Evolutionary conservation across 1,140 invertebrate genomes (phyloP), one percentile per base, ranked within the genome.

Genomic region (Lerema accius): DNA sequence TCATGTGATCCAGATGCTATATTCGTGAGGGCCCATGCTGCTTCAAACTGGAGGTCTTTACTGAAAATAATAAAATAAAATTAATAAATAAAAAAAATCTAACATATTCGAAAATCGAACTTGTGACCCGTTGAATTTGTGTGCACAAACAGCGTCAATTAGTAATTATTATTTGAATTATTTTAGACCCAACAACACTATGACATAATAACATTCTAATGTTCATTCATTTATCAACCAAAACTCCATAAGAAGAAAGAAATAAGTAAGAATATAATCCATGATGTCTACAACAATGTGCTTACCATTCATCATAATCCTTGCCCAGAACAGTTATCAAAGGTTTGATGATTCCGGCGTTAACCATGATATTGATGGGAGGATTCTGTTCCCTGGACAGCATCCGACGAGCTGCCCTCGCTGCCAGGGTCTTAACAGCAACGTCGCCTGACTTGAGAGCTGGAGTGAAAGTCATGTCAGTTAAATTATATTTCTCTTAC

Each of bases 11-110:
- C 98, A 0, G 97, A 99, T 7, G 99, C 98, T 68, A 99, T 98
- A 81, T 99, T 99, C 26, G 99, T 99, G 14, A 99, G 87, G 0
- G 98, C 98, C 99, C 99, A 99, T 0, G 98, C 96, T 17, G 98
- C 96, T 92, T 99, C 99, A 92, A 99, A 99, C 87, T 99, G 98
- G 6, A 99, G 89, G 48, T 94, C 92, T n/a, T 96, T 91, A 73
- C 97, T 98, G 80, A 7, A 92, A 92, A 42, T 13, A 65, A 62
- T 37, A 37, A 0, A 37, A 37, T 37, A 7, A 23, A 23, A 23
- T 23, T 5, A 23, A 2, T 23, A n/a, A n/a, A n/a, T n/a, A n/a
- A n/a, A n/a, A n/a, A n/a, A n/a, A n/a, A n/a, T n/a, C n/a, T n/a
- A n/a, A n/a, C n/a, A n/a, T n/a, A n/a, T n/a, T n/a, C n/a, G n/a